phyloP scores from a whole-genome alignment of 35 echinoderm and acorn worm genomes.

The Eucidaris tribuloides region DNA sequence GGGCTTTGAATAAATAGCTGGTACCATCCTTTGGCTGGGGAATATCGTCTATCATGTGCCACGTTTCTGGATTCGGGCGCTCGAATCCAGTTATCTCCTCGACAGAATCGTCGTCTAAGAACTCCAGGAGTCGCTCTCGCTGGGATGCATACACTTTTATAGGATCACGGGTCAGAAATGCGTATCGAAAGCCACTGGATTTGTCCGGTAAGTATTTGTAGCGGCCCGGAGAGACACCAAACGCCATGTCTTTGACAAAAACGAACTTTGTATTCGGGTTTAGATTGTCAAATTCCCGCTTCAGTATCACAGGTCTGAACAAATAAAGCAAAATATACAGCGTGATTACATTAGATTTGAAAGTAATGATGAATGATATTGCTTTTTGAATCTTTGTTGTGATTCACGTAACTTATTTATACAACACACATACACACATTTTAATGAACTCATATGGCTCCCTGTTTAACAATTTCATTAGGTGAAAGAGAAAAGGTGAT shows the following conservation, averaged over 20 bases:
- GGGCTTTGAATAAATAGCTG: background rate
- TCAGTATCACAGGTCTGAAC: background rate
- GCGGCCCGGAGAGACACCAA: slow-evolving; percentile 20
- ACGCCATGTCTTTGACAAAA: slow-evolving; percentile 59
- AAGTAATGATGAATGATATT: too few species aligned
- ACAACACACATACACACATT: too few species aligned
- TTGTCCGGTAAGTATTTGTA: slow-evolving; percentile 32
- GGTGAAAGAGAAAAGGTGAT: too few species aligned
- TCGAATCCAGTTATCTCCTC: background rate
- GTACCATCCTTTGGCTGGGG: background rate
- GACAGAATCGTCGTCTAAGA: background rate
- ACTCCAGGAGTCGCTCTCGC: background rate
- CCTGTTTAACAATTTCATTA: too few species aligned
- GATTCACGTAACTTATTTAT: too few species aligned
- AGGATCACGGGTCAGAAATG: slow-evolving; percentile 58
- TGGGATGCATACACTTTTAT: slow-evolving; percentile 26
- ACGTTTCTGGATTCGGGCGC: background rate
- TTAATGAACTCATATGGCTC: too few species aligned
- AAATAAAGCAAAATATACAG: too few species aligned
- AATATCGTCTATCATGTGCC: background rate
- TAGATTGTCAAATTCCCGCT: background rate
- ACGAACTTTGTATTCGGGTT: slow-evolving; percentile 33
- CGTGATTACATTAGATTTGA: too few species aligned
- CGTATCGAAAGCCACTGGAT: slow-evolving; percentile 37
- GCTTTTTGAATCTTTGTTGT: too few species aligned